Base-by-base conservation (phyloP, 2,797 vertebrate species). In the Phataginus tricuspis region DNA sequence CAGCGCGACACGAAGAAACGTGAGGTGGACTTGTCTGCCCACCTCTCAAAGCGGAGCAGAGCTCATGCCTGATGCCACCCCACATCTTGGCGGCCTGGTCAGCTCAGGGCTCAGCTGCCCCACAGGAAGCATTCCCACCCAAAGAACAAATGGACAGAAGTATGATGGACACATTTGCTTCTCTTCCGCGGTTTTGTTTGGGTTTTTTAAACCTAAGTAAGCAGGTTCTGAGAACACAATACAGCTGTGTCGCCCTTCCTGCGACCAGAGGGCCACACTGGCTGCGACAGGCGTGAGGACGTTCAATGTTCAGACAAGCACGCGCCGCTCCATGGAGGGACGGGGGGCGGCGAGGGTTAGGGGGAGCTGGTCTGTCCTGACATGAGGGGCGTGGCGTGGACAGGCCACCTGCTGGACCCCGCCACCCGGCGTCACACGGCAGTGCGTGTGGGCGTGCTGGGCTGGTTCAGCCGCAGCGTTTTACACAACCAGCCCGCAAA, bases 401-500 rank as follows among this genome's bases (percentile, higher is more conserved):
- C 91, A 69, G 68, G 93, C 42, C 53, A 3, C 53, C 72, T 10
- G 74, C 61, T 0, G 39, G 31, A 19, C 57, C 91, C 51, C 37
- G 31, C 98, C 98, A 99, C 95, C 99, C 97, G 7, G 99, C 98
- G 31, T 98, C 98, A 99, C 95, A 99, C 97, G 7, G 99, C 98
- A 42, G 98, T 98, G 2, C 99, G 99, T 64, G 99, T 99, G 71
- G 99, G 99, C 0, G 99, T 99, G 97, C 99, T 99, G 96, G 99
- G 99, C 98, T 99, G 99, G 98, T 99, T 99, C 89, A 99, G 98
- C 96, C 99, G 98, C 99, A 99, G 99, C 80, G 99, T 99, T 98
- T 98, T 99, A 98, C 99, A 99, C 96, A 99, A 93, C 99, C 99
- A 99, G 97, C 99, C 99, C 0, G 99, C 99, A 53, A 99, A 99